Base-by-base conservation (phyloP, 1,140 invertebrate genomes). In the Bemisia tabaci region DNA sequence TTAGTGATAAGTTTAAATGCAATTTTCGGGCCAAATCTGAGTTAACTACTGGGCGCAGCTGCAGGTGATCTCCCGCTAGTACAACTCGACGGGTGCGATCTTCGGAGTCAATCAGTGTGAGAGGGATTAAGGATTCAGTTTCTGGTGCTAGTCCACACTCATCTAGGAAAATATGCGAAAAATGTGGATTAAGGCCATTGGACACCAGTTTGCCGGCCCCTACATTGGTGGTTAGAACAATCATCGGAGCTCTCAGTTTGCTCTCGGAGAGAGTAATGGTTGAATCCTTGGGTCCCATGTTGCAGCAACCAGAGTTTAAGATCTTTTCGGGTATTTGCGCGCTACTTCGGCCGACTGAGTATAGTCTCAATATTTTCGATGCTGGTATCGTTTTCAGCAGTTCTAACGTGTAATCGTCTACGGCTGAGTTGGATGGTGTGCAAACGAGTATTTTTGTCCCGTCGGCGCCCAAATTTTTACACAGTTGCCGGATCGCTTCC, bases 1-100 rank as follows among this genome's bases (percentile, higher is more conserved):
- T 62, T 69, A 77, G 73, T 22, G 74, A 75, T 26, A 65, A 69
- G 17, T 69, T 71, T 48, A 92, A 79, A 22, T 89, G 90, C 73
- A 81, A 86, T 21, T 81, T 75, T 22, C 72, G 72, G 0, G 87
- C 85, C 65, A 84, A 78, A 61, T 78, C 79, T 26, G 88, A 91
- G 65, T 84, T 76, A 11, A 94, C 77, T 11, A 95, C 83, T 5
- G 94, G 90, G 0, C 93, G 93, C 26, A 97, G 80, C 77, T 97
- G 95, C 75, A 87, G 80, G 21, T 91, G 94, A 82, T 97, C 94
- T 9, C 94, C 94, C 67, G 92, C 89, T 2, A 97, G 77, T 68
- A 95, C 79, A 5, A 93, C 82, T 77, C 89, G 87, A 1, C 85
- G 83, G 5, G 33, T 5, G 17, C 5, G 5, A 67, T 76, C 5